Percentiles rank a stretch among this genome's conserved stretches.
These are phyloP conservation scores for Sebastes cheni DNA, from an alignment of 2,797 vertebrate genomes.

Conservation along the genomic window DNA sequence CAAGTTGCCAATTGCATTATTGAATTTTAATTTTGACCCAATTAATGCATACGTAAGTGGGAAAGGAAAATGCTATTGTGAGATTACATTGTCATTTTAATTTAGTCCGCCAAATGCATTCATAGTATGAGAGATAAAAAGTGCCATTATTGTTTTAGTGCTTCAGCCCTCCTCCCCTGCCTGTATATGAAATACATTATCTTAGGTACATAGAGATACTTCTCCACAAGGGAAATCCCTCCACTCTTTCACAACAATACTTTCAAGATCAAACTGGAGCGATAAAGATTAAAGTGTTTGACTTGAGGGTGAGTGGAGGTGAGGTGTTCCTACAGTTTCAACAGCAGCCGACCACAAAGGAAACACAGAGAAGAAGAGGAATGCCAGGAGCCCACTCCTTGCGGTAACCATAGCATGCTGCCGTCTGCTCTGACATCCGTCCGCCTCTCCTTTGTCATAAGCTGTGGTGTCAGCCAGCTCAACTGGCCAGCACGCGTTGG, in stretches of 20 bases:
- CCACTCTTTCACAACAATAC: conserved; percentile 24
- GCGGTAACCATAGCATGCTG: conserved; percentile 53
- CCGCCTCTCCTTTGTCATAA: conserved; percentile 65
- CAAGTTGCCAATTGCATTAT: background rate
- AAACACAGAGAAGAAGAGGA: conserved; percentile 51
- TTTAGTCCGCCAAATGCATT: background rate
- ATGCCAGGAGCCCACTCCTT: conserved; percentile 60
- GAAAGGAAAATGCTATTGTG: background rate
- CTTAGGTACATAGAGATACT: conserved; percentile 24
- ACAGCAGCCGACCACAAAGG: conserved; percentile 57
- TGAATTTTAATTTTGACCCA: background rate
- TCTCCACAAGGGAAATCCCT: conserved; percentile 51
- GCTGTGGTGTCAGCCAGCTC: conserved; percentile 56
- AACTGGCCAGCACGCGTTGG: conserved; percentile 64
- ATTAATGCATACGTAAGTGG: background rate
- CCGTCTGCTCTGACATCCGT: conserved; percentile 60
- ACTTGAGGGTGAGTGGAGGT: conserved; percentile 13
- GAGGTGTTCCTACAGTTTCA: conserved; percentile 40
- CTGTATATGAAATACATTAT: background rate
- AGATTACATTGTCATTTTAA: background rate
- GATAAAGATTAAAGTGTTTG: conserved; percentile 50
- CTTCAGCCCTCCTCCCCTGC: background rate
- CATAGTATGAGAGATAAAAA: background rate
- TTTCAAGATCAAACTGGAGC: conserved; percentile 31
- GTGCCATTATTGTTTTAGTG: background rate